Evolutionary conservation across 2,888 invertebrate genomes (phyloP).

Genomic region (Apamea monoglypha): DNA sequence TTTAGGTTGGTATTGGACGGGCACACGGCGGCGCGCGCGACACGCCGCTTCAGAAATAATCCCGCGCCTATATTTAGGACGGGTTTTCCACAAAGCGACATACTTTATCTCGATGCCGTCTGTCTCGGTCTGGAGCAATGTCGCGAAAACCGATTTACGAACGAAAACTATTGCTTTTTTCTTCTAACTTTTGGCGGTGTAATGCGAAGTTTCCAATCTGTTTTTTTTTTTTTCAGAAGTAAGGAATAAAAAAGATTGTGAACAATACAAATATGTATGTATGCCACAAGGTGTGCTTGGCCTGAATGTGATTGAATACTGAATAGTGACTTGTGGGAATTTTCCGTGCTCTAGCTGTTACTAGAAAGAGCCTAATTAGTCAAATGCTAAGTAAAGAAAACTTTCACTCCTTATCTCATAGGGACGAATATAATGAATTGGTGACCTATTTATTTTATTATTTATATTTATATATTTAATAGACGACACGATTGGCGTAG

Average conservation of each 20-base stretch:
- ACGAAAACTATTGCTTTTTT: constrained; percentile 46
- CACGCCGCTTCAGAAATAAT: constrained; percentile 87
- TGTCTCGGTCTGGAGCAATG: constrained; percentile 69
- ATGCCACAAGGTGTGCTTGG: neutral
- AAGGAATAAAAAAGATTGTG: constrained; percentile 4
- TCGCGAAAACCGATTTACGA: constrained; percentile 56
- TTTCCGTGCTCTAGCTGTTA: neutral
- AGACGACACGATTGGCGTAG: too few species aligned
- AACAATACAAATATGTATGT: neutral
- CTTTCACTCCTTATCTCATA: neutral
- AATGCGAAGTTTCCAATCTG: constrained; percentile 16
- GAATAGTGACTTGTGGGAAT: neutral
- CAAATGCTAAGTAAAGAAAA: neutral
- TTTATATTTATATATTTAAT: too few species aligned
- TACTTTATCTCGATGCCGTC: constrained; percentile 80
- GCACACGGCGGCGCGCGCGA: constrained; percentile 76
- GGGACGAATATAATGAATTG: neutral
- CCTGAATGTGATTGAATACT: neutral
- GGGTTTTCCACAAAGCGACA: constrained; percentile 88
- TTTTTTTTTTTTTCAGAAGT: constrained; percentile 25
- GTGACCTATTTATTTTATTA: neutral
- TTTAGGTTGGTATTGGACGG: constrained; percentile 84
- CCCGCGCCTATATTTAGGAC: constrained; percentile 86
- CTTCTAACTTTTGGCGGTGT: constrained; percentile 28
- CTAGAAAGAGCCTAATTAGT: too few species aligned